Percentiles rank a stretch among this genome's conserved stretches.
phyloP scores from a whole-genome alignment of 2,797 vertebrate genomes.

The Lophura swinhoii region DNA sequence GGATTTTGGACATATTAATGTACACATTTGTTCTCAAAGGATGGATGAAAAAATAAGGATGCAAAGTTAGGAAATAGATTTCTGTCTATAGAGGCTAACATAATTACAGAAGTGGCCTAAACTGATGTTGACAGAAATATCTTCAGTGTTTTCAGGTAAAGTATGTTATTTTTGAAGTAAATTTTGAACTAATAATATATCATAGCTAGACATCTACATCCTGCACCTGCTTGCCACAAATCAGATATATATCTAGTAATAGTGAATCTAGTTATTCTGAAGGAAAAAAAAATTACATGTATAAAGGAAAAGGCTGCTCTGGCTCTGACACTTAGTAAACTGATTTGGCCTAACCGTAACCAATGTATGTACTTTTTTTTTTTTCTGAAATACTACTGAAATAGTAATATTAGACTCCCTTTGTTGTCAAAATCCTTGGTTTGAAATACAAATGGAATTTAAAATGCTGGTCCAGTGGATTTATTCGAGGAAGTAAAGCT shows the following conservation, averaged over 20 bases:
- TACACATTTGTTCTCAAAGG: constrained; percentile 8
- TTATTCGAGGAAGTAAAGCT: background rate
- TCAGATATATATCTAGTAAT: constrained; percentile 55
- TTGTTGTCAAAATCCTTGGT: constrained; percentile 51
- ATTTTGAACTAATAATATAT: background rate
- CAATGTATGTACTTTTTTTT: background rate
- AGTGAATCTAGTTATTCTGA: constrained; percentile 11
- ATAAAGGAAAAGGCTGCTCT: constrained; percentile 35
- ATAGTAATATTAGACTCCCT: constrained; percentile 32
- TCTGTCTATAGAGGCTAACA: background rate
- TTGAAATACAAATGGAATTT: constrained; percentile 50
- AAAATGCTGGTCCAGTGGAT: background rate
- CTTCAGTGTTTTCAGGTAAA: background rate
- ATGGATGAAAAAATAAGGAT: fast-evolving
- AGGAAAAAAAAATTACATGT: background rate
- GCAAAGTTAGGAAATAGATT: background rate
- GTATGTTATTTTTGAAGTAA: background rate
- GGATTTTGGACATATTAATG: background rate
- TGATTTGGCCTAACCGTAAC: constrained; percentile 52
- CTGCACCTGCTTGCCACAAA: constrained; percentile 40
- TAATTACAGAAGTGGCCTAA: background rate
- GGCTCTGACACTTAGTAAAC: constrained; percentile 3
- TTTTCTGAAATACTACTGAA: constrained; percentile 8
- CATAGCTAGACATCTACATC: constrained; percentile 14
- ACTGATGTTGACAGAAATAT: background rate